These are phyloP conservation scores for Phyllostomus discolor DNA, from an alignment of 2,113 vertebrate genomes.

Conservation along the genomic window DNA sequence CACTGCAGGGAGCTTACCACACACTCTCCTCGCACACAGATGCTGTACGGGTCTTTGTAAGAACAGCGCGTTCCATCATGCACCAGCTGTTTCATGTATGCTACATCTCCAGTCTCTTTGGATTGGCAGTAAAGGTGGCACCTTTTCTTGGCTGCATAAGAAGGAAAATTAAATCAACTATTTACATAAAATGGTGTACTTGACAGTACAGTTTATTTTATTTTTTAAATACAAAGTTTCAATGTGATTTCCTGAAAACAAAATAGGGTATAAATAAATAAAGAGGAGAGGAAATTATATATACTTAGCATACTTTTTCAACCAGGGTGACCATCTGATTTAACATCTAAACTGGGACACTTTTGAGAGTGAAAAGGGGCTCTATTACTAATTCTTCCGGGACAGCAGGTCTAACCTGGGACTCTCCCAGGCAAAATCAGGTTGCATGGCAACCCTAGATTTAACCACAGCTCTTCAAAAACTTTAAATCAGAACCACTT, in stretches of 20 bases:
- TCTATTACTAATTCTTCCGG: background rate
- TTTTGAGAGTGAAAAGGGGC: background rate
- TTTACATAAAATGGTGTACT: background rate
- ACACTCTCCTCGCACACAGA: conserved; percentile 96
- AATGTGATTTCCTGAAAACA: background rate
- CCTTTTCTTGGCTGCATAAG: conserved; percentile 86
- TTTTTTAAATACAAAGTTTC: background rate
- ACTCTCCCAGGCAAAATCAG: background rate
- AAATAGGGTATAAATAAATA: background rate
- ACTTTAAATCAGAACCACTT: background rate
- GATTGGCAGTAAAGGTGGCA: conserved; percentile 97
- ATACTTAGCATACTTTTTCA: background rate
- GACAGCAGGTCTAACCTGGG: background rate
- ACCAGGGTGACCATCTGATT: background rate
- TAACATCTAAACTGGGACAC: background rate
- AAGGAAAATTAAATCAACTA: background rate
- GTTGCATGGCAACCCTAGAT: background rate
- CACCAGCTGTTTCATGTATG: conserved; percentile 93
- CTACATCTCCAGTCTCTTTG: conserved; percentile 87
- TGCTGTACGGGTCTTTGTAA: conserved; percentile 94
- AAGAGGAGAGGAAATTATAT: background rate
- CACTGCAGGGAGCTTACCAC: conserved; percentile 83
- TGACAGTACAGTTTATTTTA: background rate
- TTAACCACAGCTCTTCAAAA: background rate
- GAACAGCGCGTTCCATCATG: conserved; percentile 96